Base-by-base conservation (phyloP, 2,113 vertebrate species). In the Phrynocephalus versicolor region DNA sequence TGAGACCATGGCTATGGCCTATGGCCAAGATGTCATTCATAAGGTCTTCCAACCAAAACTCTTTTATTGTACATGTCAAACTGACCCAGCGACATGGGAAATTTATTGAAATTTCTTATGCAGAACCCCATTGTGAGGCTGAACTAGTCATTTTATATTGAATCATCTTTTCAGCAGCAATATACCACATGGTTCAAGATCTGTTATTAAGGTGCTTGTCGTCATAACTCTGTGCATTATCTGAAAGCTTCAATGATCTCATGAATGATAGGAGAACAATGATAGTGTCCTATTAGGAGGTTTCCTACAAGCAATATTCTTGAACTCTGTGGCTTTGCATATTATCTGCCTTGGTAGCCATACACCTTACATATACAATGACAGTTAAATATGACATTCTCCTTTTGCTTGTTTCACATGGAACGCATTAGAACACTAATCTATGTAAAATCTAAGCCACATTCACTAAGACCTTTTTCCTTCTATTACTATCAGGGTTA, bases 51-150 rank as follows among this genome's bases (percentile, higher is more conserved):
- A 97, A 96, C 93, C 89, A 93, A 95, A 94, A 90, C 90, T 92
- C 96, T 89, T 92, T 96, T 96, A 96, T 95, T 97, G 91, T 73
- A 92, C 90, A 93, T 96, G 92, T 97, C 96, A 97, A 96, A 96
- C 87, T 94, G 95, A 94, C 94, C 93, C 89, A 94, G 94, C 96
- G 95, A 95, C 87, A 93, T 91, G 83, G 86, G 95, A 95, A 91
- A 96, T 95, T 96, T 97, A 95, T 96, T 96, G 90, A 88, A 93
- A 88, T 94, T 95, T 96, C 95, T 97, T 96, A 97, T 96, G 90
- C 93, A 94, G 88, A 92, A 92, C 90, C 94, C 94, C 96, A 91
- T 95, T 95, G 93, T 94, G 95, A 96, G 93, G 45, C 94, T 92
- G 93, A 95, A 97, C 96, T 96, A 95, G 94, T 96, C 90, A 95